phyloP scores from a whole-genome alignment of 1,140 invertebrate species.

The Condylostylus longicornis region DNA sequence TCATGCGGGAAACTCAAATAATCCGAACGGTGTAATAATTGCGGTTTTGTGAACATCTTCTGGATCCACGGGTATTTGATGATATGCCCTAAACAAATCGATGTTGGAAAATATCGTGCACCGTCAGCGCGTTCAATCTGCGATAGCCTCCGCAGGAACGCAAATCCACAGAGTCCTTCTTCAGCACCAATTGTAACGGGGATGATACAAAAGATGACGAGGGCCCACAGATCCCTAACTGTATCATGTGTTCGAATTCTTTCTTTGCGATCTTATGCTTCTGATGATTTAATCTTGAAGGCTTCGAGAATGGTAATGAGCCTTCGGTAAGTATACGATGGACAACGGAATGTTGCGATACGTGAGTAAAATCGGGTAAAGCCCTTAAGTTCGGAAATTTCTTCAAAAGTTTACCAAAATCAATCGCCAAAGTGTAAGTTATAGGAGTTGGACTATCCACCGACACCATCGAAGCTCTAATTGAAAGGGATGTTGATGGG shows the following conservation, averaged over 20 bases:
- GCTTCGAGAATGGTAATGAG: constrained; percentile 19
- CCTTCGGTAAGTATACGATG: constrained; percentile 17
- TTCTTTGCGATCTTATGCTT: constrained; percentile 12
- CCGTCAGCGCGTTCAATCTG: constrained; percentile 28
- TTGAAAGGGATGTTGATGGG: no score
- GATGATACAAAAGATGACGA: constrained; percentile 16
- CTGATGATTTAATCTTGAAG: constrained; percentile 22
- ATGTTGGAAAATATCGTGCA: constrained; percentile 32
- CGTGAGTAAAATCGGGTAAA: neutral
- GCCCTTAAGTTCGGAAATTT: constrained; percentile 6
- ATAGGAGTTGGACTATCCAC: no score
- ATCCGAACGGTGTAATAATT: no score
- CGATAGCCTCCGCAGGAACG: constrained; percentile 35
- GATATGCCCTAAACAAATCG: constrained; percentile 35
- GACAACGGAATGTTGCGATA: constrained; percentile 7
- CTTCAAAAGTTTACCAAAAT: no score
- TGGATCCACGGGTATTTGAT: constrained; percentile 26
- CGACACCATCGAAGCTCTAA: no score
- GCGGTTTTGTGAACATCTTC: constrained; percentile 27
- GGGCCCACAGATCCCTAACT: constrained; percentile 15
- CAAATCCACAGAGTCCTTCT: constrained; percentile 27
- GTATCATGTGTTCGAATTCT: constrained; percentile 21
- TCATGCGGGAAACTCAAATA: constrained; percentile 11
- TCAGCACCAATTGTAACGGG: constrained; percentile 30
- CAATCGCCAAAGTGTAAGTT: no score